Conservation (phyloP, 2,888 invertebrate species). For the Mantis religiosa region DNA sequence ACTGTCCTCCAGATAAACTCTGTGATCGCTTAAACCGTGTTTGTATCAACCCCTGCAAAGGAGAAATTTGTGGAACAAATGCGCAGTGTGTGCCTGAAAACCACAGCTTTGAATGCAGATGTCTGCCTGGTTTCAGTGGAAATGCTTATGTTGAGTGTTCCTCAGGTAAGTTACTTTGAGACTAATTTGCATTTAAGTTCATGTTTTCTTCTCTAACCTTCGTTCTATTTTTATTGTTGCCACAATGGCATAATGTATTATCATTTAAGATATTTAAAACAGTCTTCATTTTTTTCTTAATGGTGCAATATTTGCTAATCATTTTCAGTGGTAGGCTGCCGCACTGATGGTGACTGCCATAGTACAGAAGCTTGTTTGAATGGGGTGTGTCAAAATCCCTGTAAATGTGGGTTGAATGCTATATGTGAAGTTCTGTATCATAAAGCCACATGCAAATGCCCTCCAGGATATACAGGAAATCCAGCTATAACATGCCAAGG, state of each 20-base stretch:
- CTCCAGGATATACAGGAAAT: conserved; percentile 76
- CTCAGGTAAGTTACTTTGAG: conserved; percentile 47
- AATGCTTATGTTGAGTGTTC: conserved; percentile 73
- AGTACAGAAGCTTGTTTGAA: conserved; percentile 73
- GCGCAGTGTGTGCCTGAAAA: conserved; percentile 73
- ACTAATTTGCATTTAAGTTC: too few species aligned
- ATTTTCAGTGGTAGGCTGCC: conserved; percentile 62
- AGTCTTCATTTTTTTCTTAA: not conserved
- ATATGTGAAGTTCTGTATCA: conserved; percentile 79
- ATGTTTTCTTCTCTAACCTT: too few species aligned
- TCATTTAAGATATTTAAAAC: not conserved
- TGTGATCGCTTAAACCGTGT: conserved; percentile 80
- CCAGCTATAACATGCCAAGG: conserved; percentile 63
- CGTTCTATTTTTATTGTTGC: not conserved
- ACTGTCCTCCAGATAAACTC: conserved; percentile 79
- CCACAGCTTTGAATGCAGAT: conserved; percentile 73
- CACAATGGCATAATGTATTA: not conserved
- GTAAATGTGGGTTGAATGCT: conserved; percentile 74
- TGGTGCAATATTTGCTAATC: not conserved
- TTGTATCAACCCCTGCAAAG: conserved; percentile 77
- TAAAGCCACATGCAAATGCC: conserved; percentile 74
- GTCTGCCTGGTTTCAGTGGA: conserved; percentile 67
- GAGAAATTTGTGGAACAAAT: conserved; percentile 76
- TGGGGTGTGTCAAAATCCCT: conserved; percentile 71
- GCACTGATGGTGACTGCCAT: conserved; percentile 66